Conservation (phyloP, 2,888 invertebrate genomes). For the Morpho deidamia region DNA sequence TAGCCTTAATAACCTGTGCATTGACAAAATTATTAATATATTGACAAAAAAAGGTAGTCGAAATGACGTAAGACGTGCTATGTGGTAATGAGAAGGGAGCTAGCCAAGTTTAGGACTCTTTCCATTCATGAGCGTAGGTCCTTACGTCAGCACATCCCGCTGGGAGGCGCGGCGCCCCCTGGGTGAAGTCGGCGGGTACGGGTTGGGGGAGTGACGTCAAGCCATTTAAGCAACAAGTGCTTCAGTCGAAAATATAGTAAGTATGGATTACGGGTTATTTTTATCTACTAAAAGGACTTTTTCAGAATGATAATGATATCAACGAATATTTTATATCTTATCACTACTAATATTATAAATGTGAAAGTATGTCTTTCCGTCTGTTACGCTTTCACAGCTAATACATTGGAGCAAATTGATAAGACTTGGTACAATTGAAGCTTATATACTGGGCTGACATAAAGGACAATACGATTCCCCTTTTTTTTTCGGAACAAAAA, state of each 20-base stretch:
- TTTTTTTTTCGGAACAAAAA: no score
- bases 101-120: slow-evolving; percentile 43
- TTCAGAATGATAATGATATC: no score
- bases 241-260: slow-evolving; percentile 48
- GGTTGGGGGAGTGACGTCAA: slow-evolving; percentile 67
- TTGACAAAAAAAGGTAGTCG: slow-evolving; percentile 2
- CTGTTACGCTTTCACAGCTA: no score
- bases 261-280: slow-evolving; percentile 55
- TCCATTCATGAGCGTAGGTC: slow-evolving; percentile 68
- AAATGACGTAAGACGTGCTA: slow-evolving; percentile 23
- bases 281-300: slow-evolving; percentile 46
- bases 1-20: no score
- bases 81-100: slow-evolving; percentile 19
- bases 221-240: slow-evolving; percentile 68
- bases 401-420: no score
- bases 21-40: not conserved
- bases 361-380: no score
- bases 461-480: no score
- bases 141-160: slow-evolving; percentile 62
- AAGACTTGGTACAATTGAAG: no score
- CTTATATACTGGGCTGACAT: no score
- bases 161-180: slow-evolving; percentile 52
- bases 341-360: no score
- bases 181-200: slow-evolving; percentile 32
- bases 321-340: no score